These are phyloP conservation scores for Ormyrus nitidulus DNA, from an alignment of 2,888 invertebrate species.

Conservation along the genomic window DNA sequence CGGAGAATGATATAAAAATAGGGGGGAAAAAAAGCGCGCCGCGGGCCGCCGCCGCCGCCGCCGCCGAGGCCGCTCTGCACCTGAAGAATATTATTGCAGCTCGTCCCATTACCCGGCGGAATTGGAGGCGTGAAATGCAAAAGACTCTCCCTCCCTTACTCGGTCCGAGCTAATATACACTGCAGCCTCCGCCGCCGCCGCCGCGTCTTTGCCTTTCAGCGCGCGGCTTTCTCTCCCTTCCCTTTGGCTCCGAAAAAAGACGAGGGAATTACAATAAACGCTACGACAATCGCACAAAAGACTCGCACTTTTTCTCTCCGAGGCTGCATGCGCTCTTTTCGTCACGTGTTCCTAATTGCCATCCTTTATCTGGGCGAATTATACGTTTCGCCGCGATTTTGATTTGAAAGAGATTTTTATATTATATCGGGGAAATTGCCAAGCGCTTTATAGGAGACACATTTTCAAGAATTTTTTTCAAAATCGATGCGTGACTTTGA, in stretches of 20 bases:
- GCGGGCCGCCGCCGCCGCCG: not conserved
- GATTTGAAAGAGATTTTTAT: too few relatives aligned
- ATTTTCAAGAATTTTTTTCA: too few relatives aligned
- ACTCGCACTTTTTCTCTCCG: not conserved
- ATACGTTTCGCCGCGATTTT: too few relatives aligned
- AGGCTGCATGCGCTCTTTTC: constrained; percentile 5
- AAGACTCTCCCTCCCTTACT: constrained; percentile 25
- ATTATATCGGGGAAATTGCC: too few relatives aligned
- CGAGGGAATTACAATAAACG: constrained; percentile 30
- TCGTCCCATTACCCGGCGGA: constrained; percentile 59
- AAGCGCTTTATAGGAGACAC: too few relatives aligned
- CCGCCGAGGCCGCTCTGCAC: not conserved
- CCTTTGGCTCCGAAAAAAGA: too few relatives aligned
- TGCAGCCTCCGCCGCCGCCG: not conserved
- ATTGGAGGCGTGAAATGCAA: constrained; percentile 58
- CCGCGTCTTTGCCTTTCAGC: too few relatives aligned
- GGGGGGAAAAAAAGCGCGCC: not conserved
- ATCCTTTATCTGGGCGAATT: not conserved
- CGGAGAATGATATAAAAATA: constrained; percentile 54
- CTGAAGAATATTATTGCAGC: constrained; percentile 53
- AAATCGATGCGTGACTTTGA: too few relatives aligned
- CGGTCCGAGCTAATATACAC: constrained; percentile 32
- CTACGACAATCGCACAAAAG: constrained; percentile 36
- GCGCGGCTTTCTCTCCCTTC: too few relatives aligned
- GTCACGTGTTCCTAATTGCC: constrained; percentile 9